These are phyloP conservation scores for Temnothorax longispinosus DNA, from an alignment of 1,140 invertebrate genomes.

Conservation along the genomic window DNA sequence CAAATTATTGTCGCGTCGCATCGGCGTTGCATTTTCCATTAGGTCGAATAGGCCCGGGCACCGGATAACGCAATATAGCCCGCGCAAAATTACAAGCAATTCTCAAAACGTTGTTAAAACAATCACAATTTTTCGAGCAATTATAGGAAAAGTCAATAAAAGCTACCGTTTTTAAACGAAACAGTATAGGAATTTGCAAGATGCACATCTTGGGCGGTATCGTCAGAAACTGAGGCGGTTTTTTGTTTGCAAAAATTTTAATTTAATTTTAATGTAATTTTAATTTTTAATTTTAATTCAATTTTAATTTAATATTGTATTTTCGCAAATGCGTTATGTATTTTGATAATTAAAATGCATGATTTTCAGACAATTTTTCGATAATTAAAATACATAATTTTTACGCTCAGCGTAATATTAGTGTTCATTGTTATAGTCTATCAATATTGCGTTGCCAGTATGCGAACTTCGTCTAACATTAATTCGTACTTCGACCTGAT, in stretches of 20 bases:
- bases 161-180: neutral
- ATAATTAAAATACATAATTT: conserved; percentile 14
- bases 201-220: neutral
- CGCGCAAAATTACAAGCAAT: conserved; percentile 42
- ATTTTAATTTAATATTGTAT: neutral
- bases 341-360: conserved; percentile 11
- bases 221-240: neutral
- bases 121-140: conserved; percentile 18
- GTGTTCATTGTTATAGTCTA: neutral
- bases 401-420: neutral
- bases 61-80: conserved; percentile 32
- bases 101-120: conserved; percentile 46
- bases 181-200: neutral
- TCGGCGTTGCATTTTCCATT: conserved; percentile 45
- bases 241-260: neutral
- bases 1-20: conserved; percentile 48
- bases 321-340: neutral
- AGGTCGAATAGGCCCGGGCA: conserved; percentile 15
- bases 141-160: neutral
- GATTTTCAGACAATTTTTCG: neutral
- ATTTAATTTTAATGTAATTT: neutral
- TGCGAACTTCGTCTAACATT: neutral
- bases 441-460: neutral
- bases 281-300: too few species aligned
- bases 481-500: neutral